These are phyloP conservation scores for Lagopus leucura DNA, from an alignment of 2,113 vertebrate species.

Conservation along the genomic window DNA sequence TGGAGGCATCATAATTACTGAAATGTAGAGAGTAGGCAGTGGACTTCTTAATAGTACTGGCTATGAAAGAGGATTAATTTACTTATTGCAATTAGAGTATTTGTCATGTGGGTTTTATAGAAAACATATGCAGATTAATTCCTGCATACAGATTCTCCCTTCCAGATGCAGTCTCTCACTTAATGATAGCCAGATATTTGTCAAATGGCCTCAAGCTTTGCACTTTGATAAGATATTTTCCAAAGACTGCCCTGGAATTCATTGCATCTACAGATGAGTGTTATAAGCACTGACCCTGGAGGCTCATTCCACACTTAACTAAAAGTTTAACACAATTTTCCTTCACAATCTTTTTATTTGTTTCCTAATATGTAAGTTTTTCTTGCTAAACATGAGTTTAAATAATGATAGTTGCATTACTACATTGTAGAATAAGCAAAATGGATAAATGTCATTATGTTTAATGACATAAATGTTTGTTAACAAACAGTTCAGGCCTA, in stretches of 20 bases:
- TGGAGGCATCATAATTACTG: neutral
- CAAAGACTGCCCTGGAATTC: neutral
- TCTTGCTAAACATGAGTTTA: neutral
- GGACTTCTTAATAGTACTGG: neutral
- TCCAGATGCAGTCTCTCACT: neutral
- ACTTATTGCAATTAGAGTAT: neutral
- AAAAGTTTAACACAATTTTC: neutral
- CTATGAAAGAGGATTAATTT: neutral
- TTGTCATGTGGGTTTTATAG: neutral
- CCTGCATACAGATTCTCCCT: neutral
- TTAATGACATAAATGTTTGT: neutral
- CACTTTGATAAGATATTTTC: neutral
- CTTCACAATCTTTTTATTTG: neutral
- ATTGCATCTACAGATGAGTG: neutral
- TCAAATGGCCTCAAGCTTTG: neutral
- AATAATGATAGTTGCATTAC: neutral
- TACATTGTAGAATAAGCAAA: neutral
- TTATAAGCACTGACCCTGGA: neutral
- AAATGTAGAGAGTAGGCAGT: neutral
- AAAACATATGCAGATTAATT: neutral
- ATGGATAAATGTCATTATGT: neutral
- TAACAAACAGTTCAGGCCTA: neutral
- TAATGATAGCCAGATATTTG: accelerated
- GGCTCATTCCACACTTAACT: neutral
- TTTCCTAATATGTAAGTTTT: neutral